Conservation (phyloP, 2,888 invertebrate species). For the Allolobophora icterica region DNA sequence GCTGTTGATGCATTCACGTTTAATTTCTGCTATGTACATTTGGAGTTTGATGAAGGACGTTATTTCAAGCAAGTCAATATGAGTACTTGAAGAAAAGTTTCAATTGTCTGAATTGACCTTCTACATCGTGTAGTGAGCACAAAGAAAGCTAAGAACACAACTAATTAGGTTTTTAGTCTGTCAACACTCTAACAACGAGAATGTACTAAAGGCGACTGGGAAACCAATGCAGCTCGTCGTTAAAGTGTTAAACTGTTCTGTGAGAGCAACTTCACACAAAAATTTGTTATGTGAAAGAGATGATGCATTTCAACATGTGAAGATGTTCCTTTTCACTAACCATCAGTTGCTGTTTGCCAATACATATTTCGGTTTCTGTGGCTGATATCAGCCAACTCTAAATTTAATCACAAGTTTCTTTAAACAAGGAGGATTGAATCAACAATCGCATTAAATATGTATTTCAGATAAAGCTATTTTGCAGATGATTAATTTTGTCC, state of each 20-base stretch:
- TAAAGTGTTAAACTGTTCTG: no score
- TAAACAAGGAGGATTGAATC: neutral
- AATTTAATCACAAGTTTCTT: neutral
- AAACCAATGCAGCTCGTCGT: no score
- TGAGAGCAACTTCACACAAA: no score
- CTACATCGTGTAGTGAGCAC: neutral
- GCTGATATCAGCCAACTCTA: neutral
- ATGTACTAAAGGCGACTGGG: no score
- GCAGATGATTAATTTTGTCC: neutral
- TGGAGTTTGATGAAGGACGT: no score
- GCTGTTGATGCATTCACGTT: neutral
- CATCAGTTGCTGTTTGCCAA: neutral
- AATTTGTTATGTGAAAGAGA: no score
- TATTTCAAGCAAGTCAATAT: neutral
- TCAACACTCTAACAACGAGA: no score
- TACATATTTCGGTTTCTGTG: neutral
- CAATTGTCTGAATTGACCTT: neutral
- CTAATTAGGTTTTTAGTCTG: neutral
- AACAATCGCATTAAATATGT: neutral
- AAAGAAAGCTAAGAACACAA: neutral
- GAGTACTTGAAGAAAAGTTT: neutral
- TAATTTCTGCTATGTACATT: neutral
- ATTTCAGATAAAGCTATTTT: neutral
- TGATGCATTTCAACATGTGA: neutral
- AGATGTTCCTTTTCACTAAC: constrained; percentile 9